Conservation (phyloP, 2,113 vertebrate genomes). For the Heteronetta atricapilla region DNA sequence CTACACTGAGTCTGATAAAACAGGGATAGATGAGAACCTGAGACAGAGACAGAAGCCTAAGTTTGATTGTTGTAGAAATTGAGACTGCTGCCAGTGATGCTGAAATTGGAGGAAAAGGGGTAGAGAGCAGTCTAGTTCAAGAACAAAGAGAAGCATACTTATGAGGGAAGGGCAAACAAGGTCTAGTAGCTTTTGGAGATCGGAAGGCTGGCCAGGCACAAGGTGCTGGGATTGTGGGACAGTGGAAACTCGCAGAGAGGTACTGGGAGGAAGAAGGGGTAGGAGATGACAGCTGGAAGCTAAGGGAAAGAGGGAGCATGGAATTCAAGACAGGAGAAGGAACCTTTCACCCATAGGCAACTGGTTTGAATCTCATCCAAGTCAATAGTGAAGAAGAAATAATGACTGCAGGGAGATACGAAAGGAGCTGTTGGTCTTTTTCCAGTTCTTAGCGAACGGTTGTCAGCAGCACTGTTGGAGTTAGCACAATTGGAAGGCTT, state of each 20-base stretch:
- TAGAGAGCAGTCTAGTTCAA: neutral
- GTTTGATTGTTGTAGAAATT: neutral
- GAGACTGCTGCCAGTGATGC: neutral
- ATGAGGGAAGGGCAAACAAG: neutral
- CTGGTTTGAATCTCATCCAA: slow-evolving; percentile 31
- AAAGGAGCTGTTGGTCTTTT: slow-evolving; percentile 21
- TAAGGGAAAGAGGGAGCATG: neutral
- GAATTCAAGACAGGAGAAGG: neutral
- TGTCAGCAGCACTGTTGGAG: slow-evolving; percentile 5
- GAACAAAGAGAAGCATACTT: neutral
- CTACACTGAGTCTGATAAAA: neutral
- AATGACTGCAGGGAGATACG: neutral
- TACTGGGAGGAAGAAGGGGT: neutral
- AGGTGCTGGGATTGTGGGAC: neutral
- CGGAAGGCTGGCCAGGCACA: neutral
- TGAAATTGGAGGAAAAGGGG: neutral
- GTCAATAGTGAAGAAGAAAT: neutral
- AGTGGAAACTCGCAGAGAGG: neutral
- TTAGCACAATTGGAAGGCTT: slow-evolving; percentile 22
- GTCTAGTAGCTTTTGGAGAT: neutral
- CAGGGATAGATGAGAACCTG: neutral
- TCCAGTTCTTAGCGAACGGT: neutral
- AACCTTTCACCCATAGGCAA: slow-evolving; percentile 56
- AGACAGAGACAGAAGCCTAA: neutral
- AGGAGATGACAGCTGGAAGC: neutral